phyloP scores from a whole-genome alignment of 2,888 invertebrate genomes.

The Rotaria sp. region DNA sequence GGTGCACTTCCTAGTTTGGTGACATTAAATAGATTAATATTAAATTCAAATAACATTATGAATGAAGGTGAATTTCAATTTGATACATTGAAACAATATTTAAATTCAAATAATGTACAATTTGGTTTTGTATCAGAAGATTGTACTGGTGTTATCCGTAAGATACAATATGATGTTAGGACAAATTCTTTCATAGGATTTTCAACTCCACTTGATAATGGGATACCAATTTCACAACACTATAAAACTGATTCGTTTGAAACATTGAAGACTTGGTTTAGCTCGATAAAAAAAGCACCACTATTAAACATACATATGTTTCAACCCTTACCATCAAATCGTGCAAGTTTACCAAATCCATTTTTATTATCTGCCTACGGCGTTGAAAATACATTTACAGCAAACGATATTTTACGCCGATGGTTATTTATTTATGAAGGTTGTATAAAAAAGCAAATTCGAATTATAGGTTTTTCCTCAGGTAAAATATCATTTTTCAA shows the following conservation, averaged over 20 bases:
- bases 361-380: not conserved
- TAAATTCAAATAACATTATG: not conserved
- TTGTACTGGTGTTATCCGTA: not conserved
- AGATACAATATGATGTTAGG: not conserved
- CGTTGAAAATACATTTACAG: not conserved
- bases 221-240: not conserved
- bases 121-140: not conserved
- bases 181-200: not conserved
- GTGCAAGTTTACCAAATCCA: not conserved
- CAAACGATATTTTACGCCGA: not conserved
- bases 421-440: not conserved
- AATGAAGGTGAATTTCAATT: not conserved
- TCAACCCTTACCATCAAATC: not conserved
- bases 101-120: not conserved
- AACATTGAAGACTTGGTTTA: not conserved
- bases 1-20: not conserved
- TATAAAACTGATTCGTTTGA: not conserved
- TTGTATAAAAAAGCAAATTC: not conserved
- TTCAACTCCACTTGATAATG: not conserved
- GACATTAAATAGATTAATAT: not conserved
- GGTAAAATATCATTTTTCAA: not conserved
- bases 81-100: not conserved
- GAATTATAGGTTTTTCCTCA: not conserved
- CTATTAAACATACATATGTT: not conserved
- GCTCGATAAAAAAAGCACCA: not conserved